These are phyloP conservation scores for Bilobella aurantiaca DNA, from an alignment of 1,140 invertebrate genomes.

Conservation along the genomic window DNA sequence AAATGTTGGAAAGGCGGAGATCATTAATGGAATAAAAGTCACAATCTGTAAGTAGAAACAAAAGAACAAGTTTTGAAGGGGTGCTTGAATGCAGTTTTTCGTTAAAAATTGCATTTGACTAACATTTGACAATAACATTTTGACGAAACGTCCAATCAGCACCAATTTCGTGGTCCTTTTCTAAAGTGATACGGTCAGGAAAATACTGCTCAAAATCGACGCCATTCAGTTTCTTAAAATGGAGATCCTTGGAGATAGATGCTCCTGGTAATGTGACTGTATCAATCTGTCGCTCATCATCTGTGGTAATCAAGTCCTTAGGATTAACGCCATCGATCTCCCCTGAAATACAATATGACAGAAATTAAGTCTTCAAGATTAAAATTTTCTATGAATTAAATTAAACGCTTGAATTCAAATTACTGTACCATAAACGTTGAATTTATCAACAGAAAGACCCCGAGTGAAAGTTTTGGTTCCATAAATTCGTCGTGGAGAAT, in stretches of 20 bases:
- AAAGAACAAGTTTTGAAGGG: neutral
- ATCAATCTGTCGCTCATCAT: neutral
- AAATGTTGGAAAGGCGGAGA: neutral
- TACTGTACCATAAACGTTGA: neutral
- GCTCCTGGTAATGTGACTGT: neutral
- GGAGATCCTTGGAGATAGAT: neutral
- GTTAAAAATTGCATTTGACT: too few species aligned
- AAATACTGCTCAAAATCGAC: neutral
- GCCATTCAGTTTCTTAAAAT: neutral
- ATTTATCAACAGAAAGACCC: neutral
- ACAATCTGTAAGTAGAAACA: constrained; percentile 1
- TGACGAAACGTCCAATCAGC: neutral
- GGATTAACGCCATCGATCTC: neutral
- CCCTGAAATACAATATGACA: neutral
- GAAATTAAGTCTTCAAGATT: neutral
- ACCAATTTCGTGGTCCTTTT: neutral
- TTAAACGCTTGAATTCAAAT: too few species aligned
- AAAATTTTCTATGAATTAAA: neutral
- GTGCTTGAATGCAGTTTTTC: too few species aligned
- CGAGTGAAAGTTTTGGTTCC: neutral
- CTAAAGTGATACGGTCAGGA: neutral
- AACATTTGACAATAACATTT: too few species aligned
- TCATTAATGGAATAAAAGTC: neutral
- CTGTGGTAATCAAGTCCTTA: neutral
- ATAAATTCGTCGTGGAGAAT: neutral